phyloP scores from a whole-genome alignment of 2,888 invertebrate species.

The Dione juno region DNA sequence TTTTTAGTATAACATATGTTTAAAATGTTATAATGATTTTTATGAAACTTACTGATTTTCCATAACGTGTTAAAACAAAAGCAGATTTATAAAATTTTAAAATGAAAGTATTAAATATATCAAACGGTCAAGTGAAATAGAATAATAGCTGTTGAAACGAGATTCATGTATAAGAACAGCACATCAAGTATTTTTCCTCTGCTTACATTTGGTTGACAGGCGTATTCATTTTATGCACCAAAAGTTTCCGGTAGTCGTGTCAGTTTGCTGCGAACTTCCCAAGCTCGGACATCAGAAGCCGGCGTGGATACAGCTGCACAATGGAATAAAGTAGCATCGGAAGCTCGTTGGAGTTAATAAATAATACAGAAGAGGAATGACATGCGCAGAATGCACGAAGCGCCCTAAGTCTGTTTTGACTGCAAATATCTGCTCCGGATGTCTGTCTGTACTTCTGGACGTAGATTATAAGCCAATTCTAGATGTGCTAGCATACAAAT shows the following conservation, averaged over 20 bases:
- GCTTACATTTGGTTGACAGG: constrained; percentile 78
- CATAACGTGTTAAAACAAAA: background rate
- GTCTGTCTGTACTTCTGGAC: constrained; percentile 54
- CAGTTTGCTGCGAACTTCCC: constrained; percentile 73
- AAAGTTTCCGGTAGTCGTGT: constrained; percentile 77
- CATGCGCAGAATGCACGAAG: constrained; percentile 76
- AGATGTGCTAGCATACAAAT: constrained; percentile 32
- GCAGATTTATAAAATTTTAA: background rate
- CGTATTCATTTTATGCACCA: constrained; percentile 80
- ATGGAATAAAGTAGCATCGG: constrained; percentile 83
- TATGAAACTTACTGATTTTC: background rate
- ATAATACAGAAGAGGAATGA: constrained; percentile 79
- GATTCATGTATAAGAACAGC: constrained; percentile 42
- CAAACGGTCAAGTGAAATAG: constrained; percentile 12
- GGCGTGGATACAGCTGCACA: constrained; percentile 75
- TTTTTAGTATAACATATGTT: constrained; percentile 47
- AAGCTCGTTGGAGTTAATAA: constrained; percentile 83
- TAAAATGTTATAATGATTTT: background rate
- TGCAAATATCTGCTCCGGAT: constrained; percentile 78
- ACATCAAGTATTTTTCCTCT: constrained; percentile 70
- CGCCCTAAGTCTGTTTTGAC: constrained; percentile 78
- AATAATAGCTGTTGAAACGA: constrained; percentile 16
- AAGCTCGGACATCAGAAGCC: constrained; percentile 76
- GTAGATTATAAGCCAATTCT: constrained; percentile 45
- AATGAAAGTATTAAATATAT: background rate